Evolutionary conservation across 2,113 vertebrate species (phyloP).

Genomic region (Smithornis capensis): DNA sequence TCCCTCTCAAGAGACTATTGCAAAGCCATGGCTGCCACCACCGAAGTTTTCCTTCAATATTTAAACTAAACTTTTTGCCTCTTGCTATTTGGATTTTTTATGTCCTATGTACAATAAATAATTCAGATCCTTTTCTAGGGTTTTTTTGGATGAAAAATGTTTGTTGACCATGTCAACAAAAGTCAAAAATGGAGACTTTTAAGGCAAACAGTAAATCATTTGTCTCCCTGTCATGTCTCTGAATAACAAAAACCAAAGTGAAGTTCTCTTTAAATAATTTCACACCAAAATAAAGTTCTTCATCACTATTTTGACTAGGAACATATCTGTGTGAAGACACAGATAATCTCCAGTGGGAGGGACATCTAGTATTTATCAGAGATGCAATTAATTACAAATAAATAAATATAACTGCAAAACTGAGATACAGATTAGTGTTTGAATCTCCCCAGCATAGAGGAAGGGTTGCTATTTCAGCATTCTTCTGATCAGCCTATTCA

Average conservation of each 20-base stretch:
- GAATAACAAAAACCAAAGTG: background rate
- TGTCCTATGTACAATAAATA: background rate
- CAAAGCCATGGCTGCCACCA: background rate
- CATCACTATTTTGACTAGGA: background rate
- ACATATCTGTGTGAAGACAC: background rate
- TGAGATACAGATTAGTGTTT: background rate
- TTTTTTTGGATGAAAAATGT: background rate
- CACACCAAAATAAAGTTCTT: background rate
- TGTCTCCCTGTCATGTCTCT: background rate
- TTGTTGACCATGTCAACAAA: background rate
- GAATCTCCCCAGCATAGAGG: background rate
- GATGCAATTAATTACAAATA: background rate
- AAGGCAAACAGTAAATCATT: background rate
- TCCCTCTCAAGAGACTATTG: background rate
- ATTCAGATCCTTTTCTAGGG: background rate
- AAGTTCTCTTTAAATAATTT: background rate
- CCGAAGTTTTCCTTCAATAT: background rate
- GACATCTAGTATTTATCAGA: background rate
- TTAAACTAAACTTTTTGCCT: background rate
- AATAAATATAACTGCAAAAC: background rate
- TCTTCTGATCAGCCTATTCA: constrained; percentile 46
- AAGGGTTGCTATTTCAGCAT: background rate
- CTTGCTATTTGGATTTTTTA: background rate
- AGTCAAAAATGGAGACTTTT: background rate
- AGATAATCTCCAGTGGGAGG: background rate